Evolutionary conservation across 2,113 vertebrate genomes (phyloP), one percentile per base, ranked within the genome.

Genomic region (Psophia crepitans): DNA sequence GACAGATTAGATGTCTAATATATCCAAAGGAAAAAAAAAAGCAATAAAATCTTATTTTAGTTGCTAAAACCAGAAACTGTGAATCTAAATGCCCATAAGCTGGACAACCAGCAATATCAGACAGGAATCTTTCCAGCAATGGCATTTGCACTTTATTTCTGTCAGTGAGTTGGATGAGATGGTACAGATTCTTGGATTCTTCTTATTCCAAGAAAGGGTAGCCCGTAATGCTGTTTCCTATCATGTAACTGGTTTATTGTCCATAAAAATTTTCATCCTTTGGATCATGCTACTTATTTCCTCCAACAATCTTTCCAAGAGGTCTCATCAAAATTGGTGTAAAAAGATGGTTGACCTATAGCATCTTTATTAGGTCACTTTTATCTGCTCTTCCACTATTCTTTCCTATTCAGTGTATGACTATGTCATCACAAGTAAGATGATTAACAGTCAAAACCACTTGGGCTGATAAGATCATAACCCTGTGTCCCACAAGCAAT

Each of bases 121-220:
- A 28, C 14, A 70, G 79, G 70, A 17, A 11, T 43, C 78, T 51
- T 90, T 89, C 71, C 35, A 84, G 73, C 49, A 71, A 18, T 13
- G 30, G 12, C 54, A 70, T 46, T 28, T 81, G 58, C 19, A 5
- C 24, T 83, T 77, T 23, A 37, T 66, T 66, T 58, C 53, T 80
- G 56, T 57, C 5, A 6, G 33, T 0, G 0, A 51, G 16, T 58
- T 94, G 85, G 65, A 58, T 1, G 4, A 32, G 22, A 74, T 0
- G 1, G 41, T 30, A 14, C 28, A 46, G 66, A 60, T 43, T 56
- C 41, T 39, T 46, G 41, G 28, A 33, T 28, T 35, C 17, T 74
- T 57, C 41, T n/a, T 56, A 39, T 24, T 56, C 51, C 43, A 28
- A 61, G 30, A 83, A 27, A 32, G n/a, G 11, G 39, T 70, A 74